Evolutionary conservation across 1,140 invertebrate species (phyloP).

Genomic region (Procambarus clarkii): DNA sequence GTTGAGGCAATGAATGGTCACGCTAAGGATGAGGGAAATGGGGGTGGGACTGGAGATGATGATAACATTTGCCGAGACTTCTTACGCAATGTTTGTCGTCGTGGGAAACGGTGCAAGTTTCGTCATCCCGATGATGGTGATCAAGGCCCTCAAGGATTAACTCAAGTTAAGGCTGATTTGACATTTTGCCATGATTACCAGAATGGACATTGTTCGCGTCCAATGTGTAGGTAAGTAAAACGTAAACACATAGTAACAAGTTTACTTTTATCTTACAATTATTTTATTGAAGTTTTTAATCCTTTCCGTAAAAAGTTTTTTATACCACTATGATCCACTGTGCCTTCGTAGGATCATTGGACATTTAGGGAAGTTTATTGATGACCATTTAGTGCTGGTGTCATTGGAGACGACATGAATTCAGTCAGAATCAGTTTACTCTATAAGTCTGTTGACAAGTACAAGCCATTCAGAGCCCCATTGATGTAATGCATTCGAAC

Average conservation of each 20-base stretch:
- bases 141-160: constrained; percentile 10
- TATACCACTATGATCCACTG: too few relatives aligned
- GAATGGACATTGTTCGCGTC: constrained; percentile 83
- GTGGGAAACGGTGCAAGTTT: constrained; percentile 87
- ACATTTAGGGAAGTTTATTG: too few relatives aligned
- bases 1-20: constrained; percentile 55
- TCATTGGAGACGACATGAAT: too few relatives aligned
- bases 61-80: constrained; percentile 78
- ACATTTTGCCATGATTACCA: constrained; percentile 92
- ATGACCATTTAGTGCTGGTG: too few relatives aligned
- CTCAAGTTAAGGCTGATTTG: constrained; percentile 75
- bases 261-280: too few relatives aligned
- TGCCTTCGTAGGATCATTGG: too few relatives aligned
- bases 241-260: neutral
- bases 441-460: too few relatives aligned
- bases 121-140: constrained; percentile 80
- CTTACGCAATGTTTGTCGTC: constrained; percentile 83
- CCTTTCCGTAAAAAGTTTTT: too few relatives aligned
- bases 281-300: too few relatives aligned
- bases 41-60: constrained; percentile 33
- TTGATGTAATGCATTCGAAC: too few relatives aligned
- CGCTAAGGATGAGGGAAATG: constrained; percentile 46
- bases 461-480: too few relatives aligned
- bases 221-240: constrained; percentile 77
- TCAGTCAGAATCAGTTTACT: too few relatives aligned